Evolutionary conservation across 2,888 invertebrate species (phyloP).

Genomic region (Aphidoletes aphidimyza): DNA sequence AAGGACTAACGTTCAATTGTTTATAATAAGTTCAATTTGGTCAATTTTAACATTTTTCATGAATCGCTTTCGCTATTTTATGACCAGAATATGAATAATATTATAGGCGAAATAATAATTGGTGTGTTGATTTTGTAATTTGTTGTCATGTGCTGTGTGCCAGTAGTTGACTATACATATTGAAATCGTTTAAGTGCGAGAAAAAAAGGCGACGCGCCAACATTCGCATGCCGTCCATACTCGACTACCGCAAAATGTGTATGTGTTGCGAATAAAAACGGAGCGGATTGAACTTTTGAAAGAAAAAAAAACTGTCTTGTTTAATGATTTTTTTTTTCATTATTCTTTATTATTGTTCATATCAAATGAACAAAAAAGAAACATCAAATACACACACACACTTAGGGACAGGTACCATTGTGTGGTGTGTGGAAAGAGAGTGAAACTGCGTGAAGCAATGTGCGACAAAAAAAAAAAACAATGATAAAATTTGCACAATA

Average conservation of each 20-base stretch:
- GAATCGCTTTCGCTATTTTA: conserved; percentile 11
- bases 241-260: too few species aligned
- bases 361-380: background rate
- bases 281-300: background rate
- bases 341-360: conserved; percentile 14
- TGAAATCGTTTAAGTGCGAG: conserved; percentile 12
- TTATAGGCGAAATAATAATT: conserved; percentile 3
- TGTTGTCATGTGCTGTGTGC: conserved; percentile 10
- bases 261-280: background rate
- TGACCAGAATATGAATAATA: conserved; percentile 11
- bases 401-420: background rate
- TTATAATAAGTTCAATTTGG: conserved; percentile 13
- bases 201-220: too few species aligned
- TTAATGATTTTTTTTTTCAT: background rate
- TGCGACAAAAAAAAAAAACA: conserved; percentile 39
- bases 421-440: conserved; percentile 22
- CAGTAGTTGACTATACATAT: background rate
- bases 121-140: conserved; percentile 44
- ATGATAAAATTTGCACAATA: conserved; percentile 33
- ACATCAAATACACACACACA: background rate
- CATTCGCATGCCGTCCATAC: too few species aligned
- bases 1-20: background rate
- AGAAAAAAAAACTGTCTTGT: too few species aligned
- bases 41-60: background rate
- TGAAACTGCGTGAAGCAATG: conserved; percentile 20